Percentiles rank a stretch among this genome's conserved stretches.
Evolutionary conservation across 1,140 invertebrate genomes (phyloP).

Genomic region (Cydia amplana): DNA sequence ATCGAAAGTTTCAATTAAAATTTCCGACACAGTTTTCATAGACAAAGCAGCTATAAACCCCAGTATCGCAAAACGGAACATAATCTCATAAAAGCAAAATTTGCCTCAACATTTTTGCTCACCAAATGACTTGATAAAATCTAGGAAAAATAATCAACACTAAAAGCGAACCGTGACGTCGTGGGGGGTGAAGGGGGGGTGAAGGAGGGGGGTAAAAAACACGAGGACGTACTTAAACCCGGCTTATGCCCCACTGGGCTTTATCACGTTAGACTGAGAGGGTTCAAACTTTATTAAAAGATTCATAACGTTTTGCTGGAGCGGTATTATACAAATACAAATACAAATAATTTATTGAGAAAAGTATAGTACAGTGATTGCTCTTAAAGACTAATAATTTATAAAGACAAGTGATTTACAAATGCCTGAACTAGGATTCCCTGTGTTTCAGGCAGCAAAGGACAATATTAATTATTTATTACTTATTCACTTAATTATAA

Average conservation of each 20-base stretch:
- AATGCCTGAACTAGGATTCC: no score
- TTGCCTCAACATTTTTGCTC: background rate
- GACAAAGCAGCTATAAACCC: background rate
- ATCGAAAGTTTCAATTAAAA: background rate
- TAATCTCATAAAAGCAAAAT: constrained; percentile 9
- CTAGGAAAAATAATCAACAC: constrained; percentile 33
- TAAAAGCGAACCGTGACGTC: constrained; percentile 28
- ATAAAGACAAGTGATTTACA: no score
- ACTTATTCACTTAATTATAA: no score
- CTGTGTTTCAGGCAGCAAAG: no score
- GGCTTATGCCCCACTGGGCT: constrained; percentile 25
- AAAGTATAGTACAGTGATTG: no score
- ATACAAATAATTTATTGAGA: no score
- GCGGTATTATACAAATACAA: no score
- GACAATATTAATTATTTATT: no score
- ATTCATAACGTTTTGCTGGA: background rate
- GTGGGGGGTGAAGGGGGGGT: background rate
- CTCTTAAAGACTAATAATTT: no score
- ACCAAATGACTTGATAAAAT: constrained; percentile 30
- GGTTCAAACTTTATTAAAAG: background rate
- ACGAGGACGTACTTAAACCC: constrained; percentile 30
- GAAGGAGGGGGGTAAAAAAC: constrained; percentile 23
- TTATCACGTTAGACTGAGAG: constrained; percentile 16
- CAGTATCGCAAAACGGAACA: constrained; percentile 7
- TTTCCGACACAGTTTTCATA: background rate